Conservation (phyloP, 2,797 vertebrate genomes). For the Margarornis squamiger region DNA sequence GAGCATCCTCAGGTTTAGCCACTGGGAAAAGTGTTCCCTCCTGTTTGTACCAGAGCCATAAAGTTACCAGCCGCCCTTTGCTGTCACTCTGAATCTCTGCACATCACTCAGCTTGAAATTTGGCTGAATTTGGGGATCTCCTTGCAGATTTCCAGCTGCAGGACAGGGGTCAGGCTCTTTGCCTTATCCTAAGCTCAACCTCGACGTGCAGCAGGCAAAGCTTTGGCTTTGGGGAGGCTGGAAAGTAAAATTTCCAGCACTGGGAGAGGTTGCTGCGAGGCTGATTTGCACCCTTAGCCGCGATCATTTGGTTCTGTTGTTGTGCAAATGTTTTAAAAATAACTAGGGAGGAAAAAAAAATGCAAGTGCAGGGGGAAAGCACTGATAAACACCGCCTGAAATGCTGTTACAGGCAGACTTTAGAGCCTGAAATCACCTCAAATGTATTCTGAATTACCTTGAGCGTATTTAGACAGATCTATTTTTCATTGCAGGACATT, state of each 20-base stretch:
- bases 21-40: background rate
- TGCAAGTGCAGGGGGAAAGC: constrained; percentile 39
- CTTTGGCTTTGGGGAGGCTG: background rate
- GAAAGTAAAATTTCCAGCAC: background rate
- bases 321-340: constrained; percentile 58
- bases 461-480: constrained; percentile 70
- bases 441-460: constrained; percentile 70
- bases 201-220: background rate
- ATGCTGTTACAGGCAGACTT: constrained; percentile 45
- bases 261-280: background rate
- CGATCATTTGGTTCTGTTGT: constrained; percentile 19
- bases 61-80: background rate
- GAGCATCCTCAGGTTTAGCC: background rate
- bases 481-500: constrained; percentile 72
- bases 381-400: constrained; percentile 40
- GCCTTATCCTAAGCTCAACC: background rate
- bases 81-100: background rate
- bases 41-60: background rate
- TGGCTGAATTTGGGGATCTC: background rate
- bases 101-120: background rate
- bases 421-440: constrained; percentile 64
- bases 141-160: rapidly evolving
- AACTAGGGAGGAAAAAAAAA: constrained; percentile 11
- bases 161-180: rapidly evolving
- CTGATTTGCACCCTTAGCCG: background rate